A percentile compares a stretch with the other conserved stretches of the same genome.
These are phyloP conservation scores for Calyptommatus sinebrachiatus DNA, from an alignment of 2,113 vertebrate species.

Conservation along the genomic window DNA sequence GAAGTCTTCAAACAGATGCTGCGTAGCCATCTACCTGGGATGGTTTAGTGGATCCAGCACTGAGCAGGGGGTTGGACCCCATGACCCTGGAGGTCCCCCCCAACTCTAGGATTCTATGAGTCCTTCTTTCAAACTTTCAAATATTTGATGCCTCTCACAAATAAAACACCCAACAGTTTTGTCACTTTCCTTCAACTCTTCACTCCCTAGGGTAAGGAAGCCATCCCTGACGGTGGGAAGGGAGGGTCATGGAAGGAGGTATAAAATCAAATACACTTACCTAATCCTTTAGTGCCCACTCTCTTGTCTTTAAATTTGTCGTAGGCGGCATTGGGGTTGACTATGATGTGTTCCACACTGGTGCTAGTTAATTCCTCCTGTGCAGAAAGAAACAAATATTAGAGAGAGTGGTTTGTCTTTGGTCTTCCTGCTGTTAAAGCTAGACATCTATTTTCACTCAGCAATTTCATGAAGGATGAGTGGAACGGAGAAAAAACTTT, in stretches of 20 bases:
- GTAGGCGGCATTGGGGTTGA: conserved; percentile 95
- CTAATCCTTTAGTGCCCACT: conserved; percentile 87
- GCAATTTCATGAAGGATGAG: not conserved
- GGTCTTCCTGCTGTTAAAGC: not conserved
- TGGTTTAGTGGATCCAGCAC: too few relatives aligned
- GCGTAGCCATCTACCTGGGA: too few relatives aligned
- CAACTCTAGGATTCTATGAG: too few relatives aligned
- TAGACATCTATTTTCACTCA: not conserved
- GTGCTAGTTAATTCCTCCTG: conserved; percentile 96
- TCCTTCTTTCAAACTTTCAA: too few relatives aligned
- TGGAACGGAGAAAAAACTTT: not conserved
- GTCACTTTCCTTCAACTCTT: too few relatives aligned
- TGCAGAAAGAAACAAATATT: conserved; percentile 37
- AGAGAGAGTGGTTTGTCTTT: not conserved
- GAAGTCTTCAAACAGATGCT: too few relatives aligned
- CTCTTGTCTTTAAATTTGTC: conserved; percentile 97
- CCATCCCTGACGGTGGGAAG: too few relatives aligned
- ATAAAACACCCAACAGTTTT: too few relatives aligned
- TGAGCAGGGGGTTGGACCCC: too few relatives aligned
- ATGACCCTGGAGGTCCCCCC: too few relatives aligned
- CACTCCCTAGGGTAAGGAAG: too few relatives aligned
- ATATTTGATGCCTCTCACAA: too few relatives aligned
- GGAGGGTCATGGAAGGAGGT: not conserved
- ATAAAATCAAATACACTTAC: conserved; percentile 71
- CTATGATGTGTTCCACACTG: conserved; percentile 94